Evolutionary conservation across 2,113 vertebrate species (phyloP), one percentile per base, ranked within the genome.

Genomic region (Lophura nycthemera): DNA sequence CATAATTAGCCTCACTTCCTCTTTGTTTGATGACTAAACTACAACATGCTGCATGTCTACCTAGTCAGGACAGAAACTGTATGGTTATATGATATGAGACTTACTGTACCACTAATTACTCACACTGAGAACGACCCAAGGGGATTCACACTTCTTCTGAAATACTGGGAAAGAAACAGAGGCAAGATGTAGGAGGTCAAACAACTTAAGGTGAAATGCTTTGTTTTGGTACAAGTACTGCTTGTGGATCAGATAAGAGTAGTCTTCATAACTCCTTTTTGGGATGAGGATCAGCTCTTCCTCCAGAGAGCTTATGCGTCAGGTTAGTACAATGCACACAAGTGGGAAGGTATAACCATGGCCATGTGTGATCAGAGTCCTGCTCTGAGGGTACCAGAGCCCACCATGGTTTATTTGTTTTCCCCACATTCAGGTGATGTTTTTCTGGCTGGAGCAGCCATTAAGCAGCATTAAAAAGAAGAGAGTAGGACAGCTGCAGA

Each of bases 1-100:
- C 77, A 65, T 18, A 73, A 86, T 69, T 86, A 75, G 15, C n/a
- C 54, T 65, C 54, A 89, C 36, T 93, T 96, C 95, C 81, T 88
- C 83, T 87, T 38, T 38, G 15, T 83, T 59, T 81, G 30, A 65
- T 93, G 89, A 93, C 66, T 93, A 84, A 88, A 78, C 10, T 66
- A 20, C 43, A 93, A 42, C 22, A 40, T 22, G 27, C 30, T 48
- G 6, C 38, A 13, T 54, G 66, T 48, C 66, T 90, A 8, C 4
- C 11, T 29, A 69, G 70, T 60, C 73, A 92, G 83, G 19, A 61
- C 7, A 84, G 50, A 87, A 88, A 19, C 48, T n/a, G 5, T 25
- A 78, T 72, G 15, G 4, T 25, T 84, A 5, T n/a, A 19, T 57
- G 65, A 57, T 86, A 38, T 34, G 29, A 36, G 11, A 59, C 42